A percentile compares a stretch with the other conserved stretches of the same genome.
These are phyloP conservation scores for Ptychochromis oligacanthus DNA, from an alignment of 2,113 vertebrate genomes.

Conservation along the genomic window DNA sequence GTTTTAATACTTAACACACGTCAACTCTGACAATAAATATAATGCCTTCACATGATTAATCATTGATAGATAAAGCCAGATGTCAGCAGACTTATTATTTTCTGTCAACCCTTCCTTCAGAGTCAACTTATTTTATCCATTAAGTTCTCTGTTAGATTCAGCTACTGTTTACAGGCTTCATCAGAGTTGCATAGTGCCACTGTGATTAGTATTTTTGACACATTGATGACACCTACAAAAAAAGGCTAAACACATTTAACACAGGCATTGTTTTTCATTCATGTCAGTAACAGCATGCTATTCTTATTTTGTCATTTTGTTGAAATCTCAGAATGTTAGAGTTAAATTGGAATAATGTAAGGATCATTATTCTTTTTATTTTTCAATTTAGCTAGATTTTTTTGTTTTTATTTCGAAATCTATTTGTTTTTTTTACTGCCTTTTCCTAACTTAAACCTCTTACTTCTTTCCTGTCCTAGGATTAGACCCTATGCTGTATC, in stretches of 20 bases:
- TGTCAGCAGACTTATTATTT: conserved; percentile 2
- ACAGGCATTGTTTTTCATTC: neutral
- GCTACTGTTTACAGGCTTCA: conserved; percentile 5
- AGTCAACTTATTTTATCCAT: conserved; percentile 20
- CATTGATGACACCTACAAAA: conserved; percentile 6
- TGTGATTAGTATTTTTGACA: conserved; percentile 15
- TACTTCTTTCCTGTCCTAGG: conserved; percentile 3
- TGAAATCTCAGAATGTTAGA: neutral
- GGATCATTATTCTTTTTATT: neutral
- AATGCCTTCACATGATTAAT: conserved; percentile 7
- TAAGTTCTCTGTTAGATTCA: conserved; percentile 10
- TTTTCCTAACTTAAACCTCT: neutral
- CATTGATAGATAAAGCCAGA: neutral
- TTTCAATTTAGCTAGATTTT: neutral
- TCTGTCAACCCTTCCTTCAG: neutral
- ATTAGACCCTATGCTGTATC: conserved; percentile 23
- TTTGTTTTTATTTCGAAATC: neutral
- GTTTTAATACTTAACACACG: neutral
- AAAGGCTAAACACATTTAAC: neutral
- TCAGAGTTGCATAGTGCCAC: neutral
- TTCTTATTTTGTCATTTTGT: conserved; percentile 1
- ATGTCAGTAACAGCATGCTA: neutral
- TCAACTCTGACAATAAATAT: conserved; percentile 16
- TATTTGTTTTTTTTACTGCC: neutral
- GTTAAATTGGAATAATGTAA: neutral